A percentile compares a stretch with the other conserved stretches of the same genome.
These are phyloP conservation scores for Epirrita christyi DNA, from an alignment of 2,888 invertebrate genomes.

Conservation along the genomic window DNA sequence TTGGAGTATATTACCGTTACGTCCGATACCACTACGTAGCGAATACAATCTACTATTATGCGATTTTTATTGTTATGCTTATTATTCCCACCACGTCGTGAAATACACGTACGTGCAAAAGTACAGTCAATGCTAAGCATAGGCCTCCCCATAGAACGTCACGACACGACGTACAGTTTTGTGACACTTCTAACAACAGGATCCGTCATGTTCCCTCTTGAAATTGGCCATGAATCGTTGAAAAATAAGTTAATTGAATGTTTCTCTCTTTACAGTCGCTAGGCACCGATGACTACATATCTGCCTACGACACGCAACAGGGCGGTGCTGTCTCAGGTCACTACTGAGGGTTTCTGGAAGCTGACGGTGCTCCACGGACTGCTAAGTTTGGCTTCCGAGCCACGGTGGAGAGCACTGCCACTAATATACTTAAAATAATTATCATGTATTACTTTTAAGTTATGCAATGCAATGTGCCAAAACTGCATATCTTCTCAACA, in stretches of 20 bases:
- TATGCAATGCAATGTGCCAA: neutral
- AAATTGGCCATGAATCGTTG: too few species aligned
- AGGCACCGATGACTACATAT: conserved; percentile 61
- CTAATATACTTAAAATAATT: neutral
- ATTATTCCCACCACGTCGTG: too few species aligned
- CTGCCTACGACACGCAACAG: conserved; percentile 58
- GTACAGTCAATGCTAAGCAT: too few species aligned
- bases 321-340: conserved; percentile 62
- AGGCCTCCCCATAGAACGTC: too few species aligned
- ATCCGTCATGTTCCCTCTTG: too few species aligned
- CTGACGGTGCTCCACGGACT: conserved; percentile 55
- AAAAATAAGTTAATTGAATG: neutral
- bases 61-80: too few species aligned
- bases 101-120: too few species aligned
- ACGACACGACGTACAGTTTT: too few species aligned
- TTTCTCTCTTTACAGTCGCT: conserved; percentile 58
- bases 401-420: conserved; percentile 42
- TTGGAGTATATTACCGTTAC: too few species aligned
- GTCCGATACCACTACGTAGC: too few species aligned
- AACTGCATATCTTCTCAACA: neutral
- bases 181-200: too few species aligned
- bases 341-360: conserved; percentile 66
- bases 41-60: too few species aligned
- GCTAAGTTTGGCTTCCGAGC: conserved; percentile 58
- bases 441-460: neutral